A percentile compares a stretch with the other conserved stretches of the same genome.
phyloP scores from a whole-genome alignment of 2,888 invertebrate genomes.

The Heliconius ismenius region DNA sequence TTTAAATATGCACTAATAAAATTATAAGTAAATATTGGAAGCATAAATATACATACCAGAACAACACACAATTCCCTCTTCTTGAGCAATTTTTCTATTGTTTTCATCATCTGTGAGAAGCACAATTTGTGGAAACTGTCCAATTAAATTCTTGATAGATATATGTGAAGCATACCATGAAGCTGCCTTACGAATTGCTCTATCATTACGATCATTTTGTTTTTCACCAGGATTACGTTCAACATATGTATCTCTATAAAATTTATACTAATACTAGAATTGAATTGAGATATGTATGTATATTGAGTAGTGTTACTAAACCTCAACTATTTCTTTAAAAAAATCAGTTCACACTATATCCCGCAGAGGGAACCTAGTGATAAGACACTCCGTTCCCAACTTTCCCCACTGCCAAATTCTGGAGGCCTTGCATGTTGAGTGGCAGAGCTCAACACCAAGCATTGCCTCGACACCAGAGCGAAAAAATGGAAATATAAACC shows the following conservation, averaged over 20 bases:
- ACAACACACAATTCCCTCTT: constrained; percentile 86
- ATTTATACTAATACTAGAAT: background rate
- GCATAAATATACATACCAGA: constrained; percentile 80
- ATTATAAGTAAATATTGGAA: background rate
- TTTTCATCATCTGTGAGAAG: constrained; percentile 92
- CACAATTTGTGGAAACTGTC: constrained; percentile 83
- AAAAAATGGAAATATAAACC: no score
- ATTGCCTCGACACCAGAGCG: no score
- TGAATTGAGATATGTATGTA: no score
- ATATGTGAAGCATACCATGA: constrained; percentile 93
- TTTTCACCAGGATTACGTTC: constrained; percentile 91
- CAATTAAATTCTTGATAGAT: constrained; percentile 56
- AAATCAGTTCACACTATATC: no score
- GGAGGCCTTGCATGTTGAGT: no score
- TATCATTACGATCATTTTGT: constrained; percentile 94
- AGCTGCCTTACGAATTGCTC: constrained; percentile 91
- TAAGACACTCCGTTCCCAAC: no score
- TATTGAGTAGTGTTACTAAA: no score
- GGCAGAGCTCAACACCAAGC: no score
- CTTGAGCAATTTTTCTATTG: constrained; percentile 87
- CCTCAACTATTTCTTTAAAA: no score
- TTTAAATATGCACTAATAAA: no score
- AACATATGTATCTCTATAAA: constrained; percentile 91
- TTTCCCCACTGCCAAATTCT: no score
- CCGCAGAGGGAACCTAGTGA: no score